phyloP scores from a whole-genome alignment of 2,888 invertebrate species.

The Drosophila macrospina region DNA sequence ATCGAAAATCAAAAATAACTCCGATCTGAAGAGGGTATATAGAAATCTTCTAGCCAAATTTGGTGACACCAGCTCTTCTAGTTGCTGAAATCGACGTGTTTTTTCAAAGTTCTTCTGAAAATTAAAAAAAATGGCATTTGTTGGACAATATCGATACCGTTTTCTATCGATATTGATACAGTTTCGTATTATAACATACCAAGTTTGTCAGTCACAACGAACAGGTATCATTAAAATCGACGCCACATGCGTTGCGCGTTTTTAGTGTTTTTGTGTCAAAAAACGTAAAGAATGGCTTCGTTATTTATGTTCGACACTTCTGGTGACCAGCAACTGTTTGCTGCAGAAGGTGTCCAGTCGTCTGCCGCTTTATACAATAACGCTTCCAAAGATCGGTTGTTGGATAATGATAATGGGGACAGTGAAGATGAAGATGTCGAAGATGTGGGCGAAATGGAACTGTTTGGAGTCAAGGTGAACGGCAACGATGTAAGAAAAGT shows the following conservation, averaged over 20 bases:
- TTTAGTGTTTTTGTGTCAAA: background rate
- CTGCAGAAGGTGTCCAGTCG: constrained; percentile 3
- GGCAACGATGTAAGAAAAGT: constrained; percentile 62
- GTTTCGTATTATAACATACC: background rate
- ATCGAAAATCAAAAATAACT: no score
- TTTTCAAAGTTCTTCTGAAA: no score
- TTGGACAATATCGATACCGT: background rate
- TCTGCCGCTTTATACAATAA: constrained; percentile 30
- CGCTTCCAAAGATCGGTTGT: constrained; percentile 1
- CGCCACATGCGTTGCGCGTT: constrained; percentile 34
- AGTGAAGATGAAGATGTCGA: constrained; percentile 42
- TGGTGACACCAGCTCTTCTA: no score
- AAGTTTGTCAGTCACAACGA: constrained; percentile 31
- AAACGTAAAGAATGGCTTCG: constrained; percentile 68
- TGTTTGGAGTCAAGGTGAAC: constrained; percentile 60
- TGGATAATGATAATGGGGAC: constrained; percentile 23
- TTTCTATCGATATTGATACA: constrained; percentile 2
- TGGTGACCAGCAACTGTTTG: constrained; percentile 77
- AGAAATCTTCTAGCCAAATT: no score
- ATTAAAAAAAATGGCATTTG: no score
- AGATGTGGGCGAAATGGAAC: constrained; percentile 67
- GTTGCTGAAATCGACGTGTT: no score
- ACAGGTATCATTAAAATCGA: background rate
- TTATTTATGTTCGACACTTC: constrained; percentile 80
- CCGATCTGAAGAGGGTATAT: no score